Evolutionary conservation across 2,888 invertebrate genomes (phyloP).

Genomic region (Acanthosoma haemorrhoidale): DNA sequence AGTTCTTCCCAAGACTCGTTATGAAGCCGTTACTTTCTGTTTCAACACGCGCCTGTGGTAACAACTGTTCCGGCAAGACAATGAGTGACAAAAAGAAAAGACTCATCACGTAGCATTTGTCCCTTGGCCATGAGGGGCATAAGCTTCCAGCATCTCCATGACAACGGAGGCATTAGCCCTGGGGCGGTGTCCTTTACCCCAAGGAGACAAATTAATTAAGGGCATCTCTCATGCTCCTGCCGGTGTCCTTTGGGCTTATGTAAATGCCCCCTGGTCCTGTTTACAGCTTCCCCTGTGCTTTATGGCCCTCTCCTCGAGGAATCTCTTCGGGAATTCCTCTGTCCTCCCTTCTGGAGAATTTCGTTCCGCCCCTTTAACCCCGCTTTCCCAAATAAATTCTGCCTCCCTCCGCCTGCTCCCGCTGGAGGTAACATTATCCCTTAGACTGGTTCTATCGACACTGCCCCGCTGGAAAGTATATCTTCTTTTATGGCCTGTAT

Average conservation of each 20-base stretch:
- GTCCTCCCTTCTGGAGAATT: too few species aligned
- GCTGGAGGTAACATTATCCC: too few species aligned
- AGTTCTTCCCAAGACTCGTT: too few species aligned
- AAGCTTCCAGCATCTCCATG: not conserved
- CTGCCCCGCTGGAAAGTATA: too few species aligned
- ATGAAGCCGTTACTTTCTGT: too few species aligned
- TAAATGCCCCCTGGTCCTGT: not conserved
- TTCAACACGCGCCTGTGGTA: too few species aligned
- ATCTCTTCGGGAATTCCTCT: too few species aligned
- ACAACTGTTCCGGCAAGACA: not conserved
- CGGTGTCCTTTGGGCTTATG: constrained; percentile 5
- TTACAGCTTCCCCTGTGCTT: not conserved
- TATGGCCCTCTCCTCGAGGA: not conserved
- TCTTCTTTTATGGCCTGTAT: too few species aligned
- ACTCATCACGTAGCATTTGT: not conserved
- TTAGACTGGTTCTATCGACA: too few species aligned
- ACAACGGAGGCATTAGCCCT: not conserved
- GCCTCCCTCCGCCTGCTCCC: too few species aligned
- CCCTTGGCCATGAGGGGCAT: not conserved
- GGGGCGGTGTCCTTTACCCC: constrained; percentile 15
- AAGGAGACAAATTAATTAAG: constrained; percentile 26
- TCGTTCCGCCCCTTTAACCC: not conserved
- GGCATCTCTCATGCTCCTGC: not conserved
- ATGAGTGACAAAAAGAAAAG: not conserved
- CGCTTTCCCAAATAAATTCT: constrained; percentile 12